These are phyloP conservation scores for Drosophila equinoxialis DNA, from an alignment of 1,140 invertebrate genomes.

Conservation along the genomic window DNA sequence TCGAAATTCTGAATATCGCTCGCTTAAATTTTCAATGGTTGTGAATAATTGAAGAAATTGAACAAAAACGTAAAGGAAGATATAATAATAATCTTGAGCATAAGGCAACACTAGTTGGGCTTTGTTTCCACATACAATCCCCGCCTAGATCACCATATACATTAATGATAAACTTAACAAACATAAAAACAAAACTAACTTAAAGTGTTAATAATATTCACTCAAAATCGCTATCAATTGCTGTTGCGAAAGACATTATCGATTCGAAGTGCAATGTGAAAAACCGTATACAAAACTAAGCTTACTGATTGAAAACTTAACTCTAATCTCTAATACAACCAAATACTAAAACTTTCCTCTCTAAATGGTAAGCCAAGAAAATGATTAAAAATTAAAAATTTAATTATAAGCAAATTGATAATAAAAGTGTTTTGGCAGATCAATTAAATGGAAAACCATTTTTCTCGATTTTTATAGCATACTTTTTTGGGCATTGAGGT, in stretches of 20 bases:
- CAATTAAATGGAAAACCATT: neutral
- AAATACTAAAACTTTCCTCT: neutral
- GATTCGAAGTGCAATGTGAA: constrained; percentile 5
- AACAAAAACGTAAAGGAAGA: neutral
- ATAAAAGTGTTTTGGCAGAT: neutral
- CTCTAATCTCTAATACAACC: constrained; percentile 1
- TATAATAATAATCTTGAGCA: neutral
- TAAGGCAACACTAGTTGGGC: constrained; percentile 14
- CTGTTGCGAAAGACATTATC: neutral
- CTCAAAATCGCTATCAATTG: neutral
- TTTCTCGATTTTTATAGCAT: neutral
- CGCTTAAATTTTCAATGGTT: constrained; percentile 81
- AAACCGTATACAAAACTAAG: neutral
- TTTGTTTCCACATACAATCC: constrained; percentile 3
- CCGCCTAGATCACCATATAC: constrained; percentile 4
- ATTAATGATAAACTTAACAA: neutral
- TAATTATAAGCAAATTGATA: neutral
- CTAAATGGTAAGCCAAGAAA: neutral
- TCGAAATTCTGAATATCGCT: constrained; percentile 68
- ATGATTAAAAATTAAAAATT: neutral
- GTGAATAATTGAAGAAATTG: constrained; percentile 54
- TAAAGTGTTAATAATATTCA: constrained; percentile 1
- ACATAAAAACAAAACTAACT: neutral
- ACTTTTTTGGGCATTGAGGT: neutral
- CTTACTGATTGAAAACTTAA: neutral